These are phyloP conservation scores for Phallusia fumigata DNA, from an alignment of 23 tunicate species.

Conservation along the genomic window DNA sequence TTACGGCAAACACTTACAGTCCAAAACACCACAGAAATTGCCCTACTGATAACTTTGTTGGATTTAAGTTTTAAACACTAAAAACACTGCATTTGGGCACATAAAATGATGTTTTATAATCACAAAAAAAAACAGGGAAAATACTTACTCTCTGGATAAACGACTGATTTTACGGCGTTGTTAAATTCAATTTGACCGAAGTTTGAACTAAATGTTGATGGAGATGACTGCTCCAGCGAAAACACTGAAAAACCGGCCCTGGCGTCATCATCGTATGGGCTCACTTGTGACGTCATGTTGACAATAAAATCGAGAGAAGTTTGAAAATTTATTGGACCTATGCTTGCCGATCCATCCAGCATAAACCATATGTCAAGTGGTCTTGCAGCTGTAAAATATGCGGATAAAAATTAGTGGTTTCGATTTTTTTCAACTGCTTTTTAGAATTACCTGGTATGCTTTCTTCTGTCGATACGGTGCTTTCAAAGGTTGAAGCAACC, in stretches of 20 bases:
- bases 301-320: conserved; percentile 20
- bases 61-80: no score
- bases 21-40: no score
- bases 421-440: neutral
- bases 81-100: no score
- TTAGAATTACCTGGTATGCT: neutral
- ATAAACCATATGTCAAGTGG: conserved; percentile 30
- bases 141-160: neutral
- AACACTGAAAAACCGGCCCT: conserved; percentile 2
- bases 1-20: no score
- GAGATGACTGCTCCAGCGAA: neutral
- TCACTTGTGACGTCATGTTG: conserved; percentile 1
- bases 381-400: neutral
- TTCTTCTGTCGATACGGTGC: neutral
- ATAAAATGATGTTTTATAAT: no score
- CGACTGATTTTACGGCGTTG: neutral
- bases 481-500: neutral
- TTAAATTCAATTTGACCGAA: neutral
- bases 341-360: conserved; percentile 35
- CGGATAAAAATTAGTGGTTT: no score
- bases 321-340: conserved; percentile 15
- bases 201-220: neutral
- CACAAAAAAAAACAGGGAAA: neutral
- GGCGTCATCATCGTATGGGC: neutral
- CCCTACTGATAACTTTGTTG: no score